phyloP scores from a whole-genome alignment of 2,888 invertebrate genomes.

The Zelleria hepariella region DNA sequence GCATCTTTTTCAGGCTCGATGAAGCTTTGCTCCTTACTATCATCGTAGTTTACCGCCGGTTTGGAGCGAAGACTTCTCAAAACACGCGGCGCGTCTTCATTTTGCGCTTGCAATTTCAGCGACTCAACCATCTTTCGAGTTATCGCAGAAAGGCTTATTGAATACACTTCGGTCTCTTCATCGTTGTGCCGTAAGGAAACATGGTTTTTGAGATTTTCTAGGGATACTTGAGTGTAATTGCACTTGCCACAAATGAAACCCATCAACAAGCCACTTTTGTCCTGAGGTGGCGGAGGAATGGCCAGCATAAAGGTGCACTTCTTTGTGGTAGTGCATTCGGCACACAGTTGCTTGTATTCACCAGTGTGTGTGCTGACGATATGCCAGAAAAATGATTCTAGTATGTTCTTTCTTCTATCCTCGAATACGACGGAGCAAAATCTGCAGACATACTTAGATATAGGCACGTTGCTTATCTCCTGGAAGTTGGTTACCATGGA shows the following conservation, averaged over 20 bases:
- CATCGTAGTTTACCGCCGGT: background rate
- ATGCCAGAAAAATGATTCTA: conserved; percentile 78
- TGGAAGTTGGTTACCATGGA: conserved; percentile 54
- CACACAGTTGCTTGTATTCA: conserved; percentile 79
- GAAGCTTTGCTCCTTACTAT: background rate
- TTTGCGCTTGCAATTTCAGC: conserved; percentile 17
- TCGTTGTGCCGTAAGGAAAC: conserved; percentile 68
- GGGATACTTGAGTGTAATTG: conserved; percentile 79
- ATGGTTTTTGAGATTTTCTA: conserved; percentile 75
- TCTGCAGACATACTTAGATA: conserved; percentile 47
- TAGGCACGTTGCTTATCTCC: conserved; percentile 38
- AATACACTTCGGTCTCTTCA: conserved; percentile 56
- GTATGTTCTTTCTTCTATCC: conserved; percentile 20
- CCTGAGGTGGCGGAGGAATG: conserved; percentile 54
- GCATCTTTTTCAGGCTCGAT: background rate
- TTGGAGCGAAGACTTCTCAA: conserved; percentile 35
- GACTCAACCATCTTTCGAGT: conserved; percentile 30
- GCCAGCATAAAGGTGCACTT: conserved; percentile 43
- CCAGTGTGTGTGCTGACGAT: conserved; percentile 81
- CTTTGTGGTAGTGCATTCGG: conserved; percentile 61
- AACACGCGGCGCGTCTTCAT: conserved; percentile 21
- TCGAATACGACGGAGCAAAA: conserved; percentile 54
- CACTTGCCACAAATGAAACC: conserved; percentile 81
- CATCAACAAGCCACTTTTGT: conserved; percentile 45
- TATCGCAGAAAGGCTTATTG: conserved; percentile 48